These are phyloP conservation scores for Phaethon lepturus DNA, from an alignment of 2,113 vertebrate genomes.

Conservation along the genomic window DNA sequence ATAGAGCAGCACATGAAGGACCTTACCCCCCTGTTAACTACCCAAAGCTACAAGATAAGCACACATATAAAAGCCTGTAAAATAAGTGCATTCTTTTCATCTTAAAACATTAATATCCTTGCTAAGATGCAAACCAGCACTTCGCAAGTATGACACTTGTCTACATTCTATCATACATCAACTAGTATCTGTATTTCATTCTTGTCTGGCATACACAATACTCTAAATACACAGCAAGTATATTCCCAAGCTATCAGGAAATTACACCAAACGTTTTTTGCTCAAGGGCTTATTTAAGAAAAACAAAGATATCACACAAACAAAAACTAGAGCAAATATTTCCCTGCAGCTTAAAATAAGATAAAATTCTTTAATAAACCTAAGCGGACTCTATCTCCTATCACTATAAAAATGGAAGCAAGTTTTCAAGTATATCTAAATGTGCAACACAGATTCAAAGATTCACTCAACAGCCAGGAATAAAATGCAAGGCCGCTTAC, in stretches of 20 bases:
- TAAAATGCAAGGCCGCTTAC: fast-evolving
- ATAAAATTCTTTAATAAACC: neutral
- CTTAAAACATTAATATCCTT: neutral
- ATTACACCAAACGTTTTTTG: neutral
- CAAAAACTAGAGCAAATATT: neutral
- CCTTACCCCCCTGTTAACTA: neutral
- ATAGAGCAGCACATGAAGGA: neutral
- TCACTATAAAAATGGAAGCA: neutral
- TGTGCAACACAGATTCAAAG: neutral
- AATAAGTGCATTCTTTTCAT: neutral
- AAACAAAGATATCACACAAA: conserved; percentile 15
- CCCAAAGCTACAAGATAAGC: neutral
- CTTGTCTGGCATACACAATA: neutral
- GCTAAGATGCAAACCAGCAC: neutral
- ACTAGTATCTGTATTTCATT: neutral
- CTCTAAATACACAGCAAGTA: neutral
- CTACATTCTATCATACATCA: neutral
- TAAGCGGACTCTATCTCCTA: neutral
- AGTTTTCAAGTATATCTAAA: neutral
- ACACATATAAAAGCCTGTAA: neutral
- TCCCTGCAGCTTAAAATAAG: neutral
- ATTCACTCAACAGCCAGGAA: neutral
- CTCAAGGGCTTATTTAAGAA: conserved; percentile 18
- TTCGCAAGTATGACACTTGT: neutral
- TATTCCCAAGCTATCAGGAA: conserved; percentile 4